Evolutionary conservation across 2,797 vertebrate species (phyloP).

Genomic region (Cirrhinus mrigala): DNA sequence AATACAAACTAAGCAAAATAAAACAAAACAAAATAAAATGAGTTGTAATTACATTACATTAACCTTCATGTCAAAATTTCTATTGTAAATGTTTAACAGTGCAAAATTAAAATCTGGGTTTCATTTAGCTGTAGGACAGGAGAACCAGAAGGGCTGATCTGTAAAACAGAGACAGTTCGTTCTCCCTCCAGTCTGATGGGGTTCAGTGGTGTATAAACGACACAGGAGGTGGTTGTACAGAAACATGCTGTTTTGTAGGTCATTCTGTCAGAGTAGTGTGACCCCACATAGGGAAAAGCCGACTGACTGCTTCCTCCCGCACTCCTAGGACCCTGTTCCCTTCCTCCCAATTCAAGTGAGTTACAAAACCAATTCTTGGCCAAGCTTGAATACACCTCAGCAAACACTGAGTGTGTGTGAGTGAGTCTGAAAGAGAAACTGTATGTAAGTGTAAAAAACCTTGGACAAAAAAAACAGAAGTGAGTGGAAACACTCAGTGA

Average conservation of each 20-base stretch:
- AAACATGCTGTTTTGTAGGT: conserved; percentile 35
- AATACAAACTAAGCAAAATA: background rate
- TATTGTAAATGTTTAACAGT: background rate
- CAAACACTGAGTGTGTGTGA: conserved; percentile 19
- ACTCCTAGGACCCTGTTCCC: background rate
- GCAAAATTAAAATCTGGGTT: background rate
- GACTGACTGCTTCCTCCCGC: background rate
- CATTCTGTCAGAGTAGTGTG: background rate
- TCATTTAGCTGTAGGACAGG: background rate
- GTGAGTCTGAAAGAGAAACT: background rate
- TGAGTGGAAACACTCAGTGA: background rate
- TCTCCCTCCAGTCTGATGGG: conserved; percentile 1
- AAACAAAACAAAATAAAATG: background rate
- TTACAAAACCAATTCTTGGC: conserved; percentile 10
- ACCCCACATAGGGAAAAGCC: background rate
- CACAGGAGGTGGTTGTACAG: conserved; percentile 14
- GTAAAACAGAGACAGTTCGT: background rate
- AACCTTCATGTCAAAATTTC: background rate
- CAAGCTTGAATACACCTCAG: conserved; percentile 30
- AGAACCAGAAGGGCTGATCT: background rate
- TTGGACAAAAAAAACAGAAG: background rate
- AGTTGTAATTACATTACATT: background rate
- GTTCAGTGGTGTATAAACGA: conserved; percentile 18
- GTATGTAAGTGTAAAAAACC: conserved; percentile 21
- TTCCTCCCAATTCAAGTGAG: conserved; percentile 24